phyloP scores from a whole-genome alignment of 2,113 vertebrate species.

The Phyllostomus discolor region DNA sequence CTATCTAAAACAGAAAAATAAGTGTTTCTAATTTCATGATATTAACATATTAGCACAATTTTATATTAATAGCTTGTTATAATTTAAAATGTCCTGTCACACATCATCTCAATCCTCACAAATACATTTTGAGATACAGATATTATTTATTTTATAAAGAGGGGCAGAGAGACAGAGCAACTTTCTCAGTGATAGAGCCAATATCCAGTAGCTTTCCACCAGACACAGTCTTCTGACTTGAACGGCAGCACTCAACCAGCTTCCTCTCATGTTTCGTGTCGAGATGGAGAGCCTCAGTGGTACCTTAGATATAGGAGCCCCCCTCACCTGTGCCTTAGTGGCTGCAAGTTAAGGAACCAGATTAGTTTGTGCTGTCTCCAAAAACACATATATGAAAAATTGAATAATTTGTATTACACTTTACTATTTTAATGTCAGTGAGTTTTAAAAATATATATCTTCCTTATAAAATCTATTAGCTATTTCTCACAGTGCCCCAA shows the following conservation, averaged over 20 bases:
- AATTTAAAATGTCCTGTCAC: not conserved
- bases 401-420: not conserved
- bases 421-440: not conserved
- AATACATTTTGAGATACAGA: not conserved
- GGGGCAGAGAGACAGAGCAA: not conserved
- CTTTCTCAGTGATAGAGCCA: not conserved
- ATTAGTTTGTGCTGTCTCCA: not conserved
- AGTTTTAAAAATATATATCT: not conserved
- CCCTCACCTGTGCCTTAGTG: not conserved
- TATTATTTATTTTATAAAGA: not conserved
- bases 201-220: not conserved
- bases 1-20: constrained; percentile 13
- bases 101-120: not conserved
- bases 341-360: not conserved
- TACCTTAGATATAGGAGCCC: not conserved
- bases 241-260: not conserved
- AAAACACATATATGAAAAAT: not conserved
- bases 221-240: not conserved
- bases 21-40: constrained; percentile 36
- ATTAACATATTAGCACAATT: constrained; percentile 18
- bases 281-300: not conserved
- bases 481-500: not conserved
- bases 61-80: constrained; percentile 10
- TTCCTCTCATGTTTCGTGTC: not conserved
- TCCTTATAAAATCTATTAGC: not conserved